Percentiles rank a stretch among this genome's conserved stretches.
Conservation (phyloP, 2,888 invertebrate species). For the Petrolisthes manimaculis region DNA sequence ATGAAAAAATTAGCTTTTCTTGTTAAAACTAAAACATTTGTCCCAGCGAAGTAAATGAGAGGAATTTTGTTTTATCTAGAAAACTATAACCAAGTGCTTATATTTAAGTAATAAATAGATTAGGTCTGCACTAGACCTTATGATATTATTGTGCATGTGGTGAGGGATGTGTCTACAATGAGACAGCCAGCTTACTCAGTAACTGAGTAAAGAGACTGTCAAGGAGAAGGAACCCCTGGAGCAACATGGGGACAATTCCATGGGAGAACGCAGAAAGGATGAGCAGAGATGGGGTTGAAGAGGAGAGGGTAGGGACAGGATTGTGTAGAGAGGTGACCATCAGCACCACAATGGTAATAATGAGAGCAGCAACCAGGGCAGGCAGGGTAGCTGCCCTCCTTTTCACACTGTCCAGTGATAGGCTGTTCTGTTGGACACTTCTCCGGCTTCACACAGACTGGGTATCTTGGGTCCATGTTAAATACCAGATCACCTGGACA, state of each 20-base stretch:
- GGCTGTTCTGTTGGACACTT: slow-evolving; percentile 25
- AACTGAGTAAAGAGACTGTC: not conserved
- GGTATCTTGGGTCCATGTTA: slow-evolving; percentile 44
- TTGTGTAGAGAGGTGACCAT: slow-evolving; percentile 29
- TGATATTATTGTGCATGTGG: no score
- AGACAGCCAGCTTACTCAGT: no score
- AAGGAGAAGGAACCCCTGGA: not conserved
- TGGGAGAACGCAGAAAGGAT: slow-evolving; percentile 49
- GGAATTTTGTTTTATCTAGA: no score
- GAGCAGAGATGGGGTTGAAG: slow-evolving; percentile 31
- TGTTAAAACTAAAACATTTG: no score
- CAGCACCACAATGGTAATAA: slow-evolving; percentile 40
- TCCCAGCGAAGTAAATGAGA: no score
- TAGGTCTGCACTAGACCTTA: no score
- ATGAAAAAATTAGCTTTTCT: no score
- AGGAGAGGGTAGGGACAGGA: slow-evolving; percentile 42
- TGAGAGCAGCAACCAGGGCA: slow-evolving; percentile 43
- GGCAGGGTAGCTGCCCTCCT: slow-evolving; percentile 37
- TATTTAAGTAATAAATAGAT: no score
- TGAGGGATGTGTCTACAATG: no score
- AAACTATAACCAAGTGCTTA: no score
- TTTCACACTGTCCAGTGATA: slow-evolving; percentile 9
- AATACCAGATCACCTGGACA: slow-evolving; percentile 47
- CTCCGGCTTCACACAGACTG: slow-evolving; percentile 27
- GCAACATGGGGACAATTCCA: slow-evolving; percentile 48